Percentiles rank a stretch among this genome's conserved stretches.
phyloP scores from a whole-genome alignment of 1,140 invertebrate species.

The Meteorus sp. region DNA sequence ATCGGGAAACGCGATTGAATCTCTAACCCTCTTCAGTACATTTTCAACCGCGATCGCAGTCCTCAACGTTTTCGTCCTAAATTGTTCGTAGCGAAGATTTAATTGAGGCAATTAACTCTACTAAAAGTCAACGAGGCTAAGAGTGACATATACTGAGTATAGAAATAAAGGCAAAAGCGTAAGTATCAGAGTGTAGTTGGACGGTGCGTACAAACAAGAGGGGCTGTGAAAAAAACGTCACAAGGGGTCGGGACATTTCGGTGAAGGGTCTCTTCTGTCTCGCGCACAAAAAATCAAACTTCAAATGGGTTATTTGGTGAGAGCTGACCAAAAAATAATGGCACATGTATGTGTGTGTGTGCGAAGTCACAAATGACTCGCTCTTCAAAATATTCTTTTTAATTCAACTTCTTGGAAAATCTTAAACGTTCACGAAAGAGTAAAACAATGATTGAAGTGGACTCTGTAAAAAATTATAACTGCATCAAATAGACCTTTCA shows the following conservation, averaged over 20 bases:
- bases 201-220: conserved; percentile 9
- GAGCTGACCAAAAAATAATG: not conserved
- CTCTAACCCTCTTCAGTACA: conserved; percentile 13
- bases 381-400: too few relatives aligned
- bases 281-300: not conserved
- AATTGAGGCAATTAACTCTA: conserved; percentile 46
- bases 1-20: conserved; percentile 18
- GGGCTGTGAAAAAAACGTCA: conserved; percentile 10
- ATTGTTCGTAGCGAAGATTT: conserved; percentile 45
- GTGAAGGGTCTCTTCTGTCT: not conserved
- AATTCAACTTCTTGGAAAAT: too few relatives aligned
- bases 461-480: too few relatives aligned
- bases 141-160: conserved; percentile 22
- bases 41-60: conserved; percentile 1
- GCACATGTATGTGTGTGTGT: too few relatives aligned
- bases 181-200: conserved; percentile 18
- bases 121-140: conserved; percentile 8
- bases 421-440: too few relatives aligned
- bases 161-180: conserved; percentile 26
- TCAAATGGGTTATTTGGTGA: conserved; percentile 8
- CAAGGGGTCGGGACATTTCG: conserved; percentile 6
- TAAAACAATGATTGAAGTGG: too few relatives aligned
- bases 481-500: too few relatives aligned
- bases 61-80: conserved; percentile 34
- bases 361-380: not conserved